A percentile compares a stretch with the other conserved stretches of the same genome.
Conservation (phyloP, 1,140 invertebrate species). For the Periplaneta americana region DNA sequence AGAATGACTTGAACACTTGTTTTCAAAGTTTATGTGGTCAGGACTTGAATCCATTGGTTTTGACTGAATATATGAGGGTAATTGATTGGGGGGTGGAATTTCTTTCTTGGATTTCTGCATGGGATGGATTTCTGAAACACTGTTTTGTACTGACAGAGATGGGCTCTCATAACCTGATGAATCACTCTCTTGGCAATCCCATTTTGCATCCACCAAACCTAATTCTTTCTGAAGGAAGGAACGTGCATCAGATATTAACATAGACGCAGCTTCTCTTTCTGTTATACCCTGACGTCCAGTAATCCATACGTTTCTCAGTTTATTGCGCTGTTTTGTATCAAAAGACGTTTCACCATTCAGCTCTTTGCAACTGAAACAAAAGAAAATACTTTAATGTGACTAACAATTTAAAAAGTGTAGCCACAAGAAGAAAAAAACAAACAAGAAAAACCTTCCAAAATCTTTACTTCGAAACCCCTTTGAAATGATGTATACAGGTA, state of each 20-base stretch:
- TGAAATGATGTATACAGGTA: too few relatives aligned
- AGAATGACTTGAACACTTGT: neutral
- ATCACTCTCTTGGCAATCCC: constrained; percentile 25
- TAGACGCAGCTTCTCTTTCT: constrained; percentile 70
- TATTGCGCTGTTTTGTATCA: constrained; percentile 60
- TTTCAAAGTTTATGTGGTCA: neutral
- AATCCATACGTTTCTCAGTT: constrained; percentile 70
- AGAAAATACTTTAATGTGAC: too few relatives aligned
- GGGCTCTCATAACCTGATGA: neutral
- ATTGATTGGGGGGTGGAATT: neutral
- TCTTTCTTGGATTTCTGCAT: neutral
- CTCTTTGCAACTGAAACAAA: constrained; percentile 43
- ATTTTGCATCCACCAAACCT: constrained; percentile 39
- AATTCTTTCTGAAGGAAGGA: constrained; percentile 42
- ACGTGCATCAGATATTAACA: constrained; percentile 77
- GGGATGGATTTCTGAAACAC: too few relatives aligned
- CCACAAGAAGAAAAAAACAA: too few relatives aligned
- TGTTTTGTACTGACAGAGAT: neutral
- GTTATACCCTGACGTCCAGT: constrained; percentile 77
- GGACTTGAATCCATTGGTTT: neutral
- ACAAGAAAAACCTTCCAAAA: too few relatives aligned
- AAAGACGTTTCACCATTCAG: constrained; percentile 61
- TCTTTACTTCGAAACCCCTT: too few relatives aligned
- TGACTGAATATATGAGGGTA: neutral
- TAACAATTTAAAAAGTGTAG: too few relatives aligned